Base-by-base conservation (phyloP, 2,888 invertebrate genomes). In the Lymantria dispar region DNA sequence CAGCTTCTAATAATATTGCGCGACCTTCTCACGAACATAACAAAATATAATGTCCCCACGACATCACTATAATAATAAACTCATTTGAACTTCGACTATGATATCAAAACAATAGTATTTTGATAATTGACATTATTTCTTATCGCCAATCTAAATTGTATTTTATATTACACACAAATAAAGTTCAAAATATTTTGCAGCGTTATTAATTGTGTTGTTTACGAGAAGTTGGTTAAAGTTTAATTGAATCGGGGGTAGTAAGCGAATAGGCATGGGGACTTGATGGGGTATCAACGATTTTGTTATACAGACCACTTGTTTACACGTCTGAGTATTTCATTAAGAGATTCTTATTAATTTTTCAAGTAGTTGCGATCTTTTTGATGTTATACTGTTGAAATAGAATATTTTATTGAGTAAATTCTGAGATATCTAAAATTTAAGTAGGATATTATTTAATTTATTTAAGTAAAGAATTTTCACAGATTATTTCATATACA, bases 171-270 rank as follows among this genome's bases (percentile, higher is more conserved):
- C n/a, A 10, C 29, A 52, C n/a, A 33, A 41, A 68, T 77, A 85
- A 54, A 64, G 78, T 57, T 39, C 54, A 77, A 70, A 76, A 75
- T 82, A 45, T 65, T 58, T 64, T 74, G 78, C 45, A 45, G 54
- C 29, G 42, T 61, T 64, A 68, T 76, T 83, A 85, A 87, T 86
- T 83, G 86, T 82, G 83, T 87, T 88, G 88, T 88, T 88, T 88
- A 87, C 88, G 80, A 83, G 82, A 77, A 75, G 71, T 87, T 84
- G 81, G 85, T 85, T 85, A 84, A 89, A 88, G 87, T 89, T 89
- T 87, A 89, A 89, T 89, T 89, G 87, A 87, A 87, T 83, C 74
- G 80, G 76, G 82, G 80, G 68, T 60, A 65, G 60, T 72, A 67
- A 69, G 64, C 68, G 69, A 72, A 69, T 70, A 68, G 68, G 70